Percentiles rank a stretch among this genome's conserved stretches.
Evolutionary conservation across 2,888 invertebrate species (phyloP).

Genomic region (Norana najaformis): DNA sequence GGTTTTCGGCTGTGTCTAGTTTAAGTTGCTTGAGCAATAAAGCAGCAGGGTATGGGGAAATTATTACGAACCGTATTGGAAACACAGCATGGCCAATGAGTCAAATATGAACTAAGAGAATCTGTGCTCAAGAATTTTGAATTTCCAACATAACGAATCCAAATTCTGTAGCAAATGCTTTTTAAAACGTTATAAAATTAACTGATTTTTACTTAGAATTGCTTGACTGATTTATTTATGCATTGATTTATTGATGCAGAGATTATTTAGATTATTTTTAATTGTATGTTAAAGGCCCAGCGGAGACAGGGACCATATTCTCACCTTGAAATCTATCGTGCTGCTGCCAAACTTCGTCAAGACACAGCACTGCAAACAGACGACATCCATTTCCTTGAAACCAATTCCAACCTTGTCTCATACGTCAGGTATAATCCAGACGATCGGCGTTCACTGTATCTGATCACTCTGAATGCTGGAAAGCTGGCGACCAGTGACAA

Average conservation of each 20-base stretch:
- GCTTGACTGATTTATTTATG: not conserved
- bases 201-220: not conserved
- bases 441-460: conserved; percentile 43
- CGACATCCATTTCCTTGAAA: conserved; percentile 40
- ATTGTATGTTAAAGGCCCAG: conserved; percentile 23
- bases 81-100: too few species aligned
- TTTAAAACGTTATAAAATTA: not conserved
- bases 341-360: conserved; percentile 47
- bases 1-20: not conserved
- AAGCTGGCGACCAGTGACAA: conserved; percentile 36
- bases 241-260: too few species aligned
- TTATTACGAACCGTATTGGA: too few species aligned
- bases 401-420: conserved; percentile 49
- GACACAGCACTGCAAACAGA: conserved; percentile 55
- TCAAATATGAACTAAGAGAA: not conserved
- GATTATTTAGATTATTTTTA: not conserved
- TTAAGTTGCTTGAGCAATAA: not conserved
- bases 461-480: conserved; percentile 53
- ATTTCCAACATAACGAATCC: not conserved
- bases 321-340: conserved; percentile 44
- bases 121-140: not conserved
- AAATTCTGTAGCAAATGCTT: not conserved
- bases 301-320: conserved; percentile 23
- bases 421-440: conserved; percentile 50
- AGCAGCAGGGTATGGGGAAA: too few species aligned